Percentiles rank a stretch among this genome's conserved stretches.
These are phyloP conservation scores for Hyla sarda DNA, from an alignment of 2,113 vertebrate species.

Conservation along the genomic window DNA sequence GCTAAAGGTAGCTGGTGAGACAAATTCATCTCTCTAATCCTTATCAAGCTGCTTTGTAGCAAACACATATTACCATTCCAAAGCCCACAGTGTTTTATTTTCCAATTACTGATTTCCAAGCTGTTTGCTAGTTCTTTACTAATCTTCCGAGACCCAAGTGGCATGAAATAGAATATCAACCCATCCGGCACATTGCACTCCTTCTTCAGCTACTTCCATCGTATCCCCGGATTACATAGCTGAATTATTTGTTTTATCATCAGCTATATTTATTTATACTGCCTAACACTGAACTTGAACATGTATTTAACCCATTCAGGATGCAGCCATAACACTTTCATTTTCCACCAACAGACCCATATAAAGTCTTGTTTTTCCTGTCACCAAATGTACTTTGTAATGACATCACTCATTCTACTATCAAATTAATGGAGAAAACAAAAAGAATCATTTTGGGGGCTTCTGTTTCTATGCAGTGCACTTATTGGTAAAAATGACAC, in stretches of 20 bases:
- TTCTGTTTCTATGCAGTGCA: no score
- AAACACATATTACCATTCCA: constrained; percentile 7
- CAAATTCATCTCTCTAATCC: constrained; percentile 31
- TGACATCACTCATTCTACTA: no score
- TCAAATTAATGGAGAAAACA: no score
- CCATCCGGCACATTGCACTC: background rate
- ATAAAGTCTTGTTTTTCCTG: no score
- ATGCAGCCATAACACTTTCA: no score
- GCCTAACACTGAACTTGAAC: background rate
- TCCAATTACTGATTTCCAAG: constrained; percentile 43
- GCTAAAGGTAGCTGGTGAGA: background rate
- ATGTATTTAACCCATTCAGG: background rate
- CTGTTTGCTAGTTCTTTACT: constrained; percentile 30
- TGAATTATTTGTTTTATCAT: constrained; percentile 10
- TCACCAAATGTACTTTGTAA: no score
- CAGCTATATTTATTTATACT: background rate
- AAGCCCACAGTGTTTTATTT: constrained; percentile 42
- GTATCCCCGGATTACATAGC: background rate
- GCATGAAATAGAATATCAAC: constrained; percentile 22
- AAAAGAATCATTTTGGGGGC: no score
- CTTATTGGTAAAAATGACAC: no score
- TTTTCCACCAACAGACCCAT: no score
- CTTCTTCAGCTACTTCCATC: background rate
- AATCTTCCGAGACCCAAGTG: constrained; percentile 25
- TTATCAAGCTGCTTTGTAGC: constrained; percentile 18